A percentile compares a stretch with the other conserved stretches of the same genome.
Evolutionary conservation across 2,888 invertebrate genomes (phyloP).

Genomic region (Nymphalis urticae): DNA sequence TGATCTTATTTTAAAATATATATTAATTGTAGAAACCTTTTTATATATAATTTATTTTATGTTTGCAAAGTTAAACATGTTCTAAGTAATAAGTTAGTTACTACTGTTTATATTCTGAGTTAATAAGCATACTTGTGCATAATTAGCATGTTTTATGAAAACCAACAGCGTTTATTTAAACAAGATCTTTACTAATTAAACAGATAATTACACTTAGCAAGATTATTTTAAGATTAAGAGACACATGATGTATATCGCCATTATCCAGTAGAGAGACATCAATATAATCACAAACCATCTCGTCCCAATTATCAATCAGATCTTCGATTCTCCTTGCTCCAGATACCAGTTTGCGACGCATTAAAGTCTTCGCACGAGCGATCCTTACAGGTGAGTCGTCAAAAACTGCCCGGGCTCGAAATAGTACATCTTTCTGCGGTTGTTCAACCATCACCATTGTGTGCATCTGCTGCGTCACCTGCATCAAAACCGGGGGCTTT

Average conservation of each 20-base stretch:
- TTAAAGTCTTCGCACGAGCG: slow-evolving; percentile 58
- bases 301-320: slow-evolving; percentile 69
- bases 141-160: neutral
- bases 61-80: neutral
- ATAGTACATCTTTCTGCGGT: slow-evolving; percentile 45
- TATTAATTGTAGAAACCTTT: no score
- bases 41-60: neutral
- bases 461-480: slow-evolving; percentile 57
- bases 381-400: slow-evolving; percentile 56
- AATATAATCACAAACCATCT: slow-evolving; percentile 68
- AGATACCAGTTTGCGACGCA: slow-evolving; percentile 64
- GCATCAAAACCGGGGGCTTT: slow-evolving; percentile 68
- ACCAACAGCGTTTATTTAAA: neutral
- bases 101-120: neutral
- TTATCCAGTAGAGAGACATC: slow-evolving; percentile 55
- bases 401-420: slow-evolving; percentile 48
- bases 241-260: slow-evolving; percentile 17
- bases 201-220: slow-evolving; percentile 13
- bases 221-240: neutral
- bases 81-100: neutral
- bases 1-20: no score
- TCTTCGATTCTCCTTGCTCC: slow-evolving; percentile 61
- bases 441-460: slow-evolving; percentile 67
- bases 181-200: neutral
- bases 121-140: neutral